phyloP scores from a whole-genome alignment of 2,888 invertebrate species.

The Melangyna quadrimaculata region DNA sequence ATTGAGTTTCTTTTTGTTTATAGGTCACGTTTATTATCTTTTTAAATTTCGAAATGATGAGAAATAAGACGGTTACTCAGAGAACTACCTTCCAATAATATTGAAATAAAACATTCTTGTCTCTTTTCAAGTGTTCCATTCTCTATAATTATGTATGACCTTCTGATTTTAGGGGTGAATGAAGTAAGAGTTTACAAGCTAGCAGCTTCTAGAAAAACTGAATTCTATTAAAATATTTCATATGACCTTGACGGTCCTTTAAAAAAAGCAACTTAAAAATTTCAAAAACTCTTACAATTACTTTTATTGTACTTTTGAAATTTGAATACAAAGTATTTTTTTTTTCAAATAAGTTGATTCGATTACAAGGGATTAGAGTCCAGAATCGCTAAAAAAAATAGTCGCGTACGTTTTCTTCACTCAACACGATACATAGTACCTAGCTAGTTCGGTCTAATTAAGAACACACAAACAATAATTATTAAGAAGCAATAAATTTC shows the following conservation, averaged over 20 bases:
- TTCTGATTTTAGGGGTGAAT: not conserved
- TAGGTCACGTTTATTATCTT: too few species aligned
- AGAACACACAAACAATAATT: constrained; percentile 70
- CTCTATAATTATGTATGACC: not conserved
- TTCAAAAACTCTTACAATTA: not conserved
- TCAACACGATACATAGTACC: not conserved
- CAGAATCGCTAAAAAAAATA: not conserved
- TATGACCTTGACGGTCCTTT: too few species aligned
- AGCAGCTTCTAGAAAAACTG: not conserved
- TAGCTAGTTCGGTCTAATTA: constrained; percentile 62
- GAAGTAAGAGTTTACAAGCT: not conserved
- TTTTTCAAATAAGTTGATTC: not conserved
- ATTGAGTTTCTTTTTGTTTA: too few species aligned
- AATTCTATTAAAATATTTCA: too few species aligned
- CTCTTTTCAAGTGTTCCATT: not conserved
- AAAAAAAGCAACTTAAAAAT: too few species aligned
- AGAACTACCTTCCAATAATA: not conserved
- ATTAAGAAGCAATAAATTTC: constrained; percentile 72
- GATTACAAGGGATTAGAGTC: not conserved
- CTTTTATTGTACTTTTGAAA: too few species aligned
- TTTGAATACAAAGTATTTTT: not conserved
- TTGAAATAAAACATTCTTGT: not conserved
- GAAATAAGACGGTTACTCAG: too few species aligned
- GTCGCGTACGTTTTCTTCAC: not conserved
- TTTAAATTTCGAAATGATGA: too few species aligned